Percentiles rank a stretch among this genome's conserved stretches.
Evolutionary conservation across 1,140 invertebrate genomes (phyloP).

Genomic region (Chlorops oryzae): DNA sequence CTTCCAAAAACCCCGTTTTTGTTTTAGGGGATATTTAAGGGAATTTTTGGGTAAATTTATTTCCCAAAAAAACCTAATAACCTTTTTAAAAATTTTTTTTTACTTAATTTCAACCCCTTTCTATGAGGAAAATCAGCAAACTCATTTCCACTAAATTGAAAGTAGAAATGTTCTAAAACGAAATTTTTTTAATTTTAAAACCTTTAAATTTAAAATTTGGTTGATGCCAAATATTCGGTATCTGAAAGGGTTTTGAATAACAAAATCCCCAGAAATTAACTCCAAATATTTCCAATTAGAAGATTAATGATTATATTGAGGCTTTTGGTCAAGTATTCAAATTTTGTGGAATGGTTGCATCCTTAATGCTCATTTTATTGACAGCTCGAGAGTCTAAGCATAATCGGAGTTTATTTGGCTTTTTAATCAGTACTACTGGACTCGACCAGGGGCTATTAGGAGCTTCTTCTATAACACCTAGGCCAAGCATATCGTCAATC

Average conservation of each 20-base stretch:
- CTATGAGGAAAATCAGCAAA: too few species aligned
- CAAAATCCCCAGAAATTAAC: slow-evolving; percentile 8
- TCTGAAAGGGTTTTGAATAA: slow-evolving; percentile 8
- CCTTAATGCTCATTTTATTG: slow-evolving; percentile 1
- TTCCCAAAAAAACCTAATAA: too few species aligned
- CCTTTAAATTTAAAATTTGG: too few species aligned
- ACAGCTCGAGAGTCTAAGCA: slow-evolving; percentile 5
- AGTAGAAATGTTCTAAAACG: too few species aligned
- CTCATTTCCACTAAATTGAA: too few species aligned
- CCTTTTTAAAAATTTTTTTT: too few species aligned
- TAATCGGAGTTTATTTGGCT: slow-evolving; percentile 1
- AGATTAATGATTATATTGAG: slow-evolving; percentile 11
- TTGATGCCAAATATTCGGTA: too few species aligned
- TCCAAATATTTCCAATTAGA: slow-evolving; percentile 12
- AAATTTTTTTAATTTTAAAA: too few species aligned
- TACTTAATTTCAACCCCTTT: too few species aligned
- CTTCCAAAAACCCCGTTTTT: too few species aligned
- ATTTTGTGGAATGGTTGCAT: slow-evolving; percentile 3
- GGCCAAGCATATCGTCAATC: slow-evolving; percentile 2
- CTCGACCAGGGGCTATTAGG: slow-evolving; percentile 3
- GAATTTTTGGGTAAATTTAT: too few species aligned
- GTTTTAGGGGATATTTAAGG: too few species aligned
- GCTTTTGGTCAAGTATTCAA: background rate
- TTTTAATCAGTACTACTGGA: background rate
- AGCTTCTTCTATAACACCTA: slow-evolving; percentile 7